Evolutionary conservation across 2,113 vertebrate species (phyloP).

Genomic region (Pardalotus punctatus): DNA sequence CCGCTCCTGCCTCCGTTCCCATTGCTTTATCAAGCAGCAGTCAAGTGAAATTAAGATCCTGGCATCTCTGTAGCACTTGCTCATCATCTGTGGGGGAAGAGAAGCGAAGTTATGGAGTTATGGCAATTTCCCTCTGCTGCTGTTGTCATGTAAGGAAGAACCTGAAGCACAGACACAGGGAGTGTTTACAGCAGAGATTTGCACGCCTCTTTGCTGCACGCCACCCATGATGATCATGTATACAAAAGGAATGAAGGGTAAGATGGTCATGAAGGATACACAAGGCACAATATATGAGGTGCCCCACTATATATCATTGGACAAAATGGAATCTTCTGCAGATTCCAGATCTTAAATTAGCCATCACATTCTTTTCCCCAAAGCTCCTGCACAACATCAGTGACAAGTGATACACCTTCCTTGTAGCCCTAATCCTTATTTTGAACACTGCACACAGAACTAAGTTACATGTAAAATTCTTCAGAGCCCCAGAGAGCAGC

Average conservation of each 20-base stretch:
- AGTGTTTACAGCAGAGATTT: background rate
- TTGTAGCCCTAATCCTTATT: background rate
- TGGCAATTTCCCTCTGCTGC: background rate
- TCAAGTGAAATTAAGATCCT: background rate
- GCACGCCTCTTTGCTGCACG: background rate
- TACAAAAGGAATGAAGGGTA: background rate
- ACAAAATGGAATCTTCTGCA: background rate
- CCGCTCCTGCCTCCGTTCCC: background rate
- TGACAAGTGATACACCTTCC: background rate
- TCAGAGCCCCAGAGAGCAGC: background rate
- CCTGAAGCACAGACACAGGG: background rate
- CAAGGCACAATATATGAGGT: rapidly evolving
- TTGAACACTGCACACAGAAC: background rate
- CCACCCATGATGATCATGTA: rapidly evolving
- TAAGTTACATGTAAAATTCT: background rate
- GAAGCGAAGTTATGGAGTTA: background rate
- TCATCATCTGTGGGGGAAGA: background rate
- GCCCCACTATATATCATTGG: rapidly evolving
- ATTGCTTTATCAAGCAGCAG: background rate
- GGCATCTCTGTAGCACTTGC: background rate
- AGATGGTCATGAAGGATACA: background rate
- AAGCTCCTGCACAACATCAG: background rate
- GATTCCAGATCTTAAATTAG: background rate
- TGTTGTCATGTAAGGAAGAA: background rate
- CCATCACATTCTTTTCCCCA: rapidly evolving